Conservation (phyloP, 2,797 vertebrate species). For the Dallia pectoralis region DNA sequence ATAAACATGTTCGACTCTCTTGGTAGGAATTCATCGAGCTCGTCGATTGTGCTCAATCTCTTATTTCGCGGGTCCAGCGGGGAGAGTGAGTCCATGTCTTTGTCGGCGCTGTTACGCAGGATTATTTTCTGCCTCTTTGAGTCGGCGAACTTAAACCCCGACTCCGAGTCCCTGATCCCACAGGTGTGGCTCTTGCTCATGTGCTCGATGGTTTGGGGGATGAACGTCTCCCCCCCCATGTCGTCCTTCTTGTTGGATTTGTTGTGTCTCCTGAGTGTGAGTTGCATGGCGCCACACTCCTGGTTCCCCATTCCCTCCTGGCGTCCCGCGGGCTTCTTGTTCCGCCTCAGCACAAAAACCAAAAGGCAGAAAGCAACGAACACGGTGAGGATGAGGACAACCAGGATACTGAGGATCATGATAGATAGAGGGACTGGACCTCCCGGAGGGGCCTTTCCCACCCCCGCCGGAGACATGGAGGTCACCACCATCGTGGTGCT, state of each 20-base stretch:
- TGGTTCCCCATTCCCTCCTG: slow-evolving; percentile 90
- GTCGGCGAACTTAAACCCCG: slow-evolving; percentile 87
- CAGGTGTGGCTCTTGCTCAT: slow-evolving; percentile 96
- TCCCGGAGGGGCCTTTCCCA: slow-evolving; percentile 89
- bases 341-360: slow-evolving; percentile 92
- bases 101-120: slow-evolving; percentile 85
- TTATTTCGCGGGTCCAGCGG: slow-evolving; percentile 85
- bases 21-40: slow-evolving; percentile 95
- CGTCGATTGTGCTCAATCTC: slow-evolving; percentile 97
- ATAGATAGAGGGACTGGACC: slow-evolving; percentile 96
- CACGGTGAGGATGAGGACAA: slow-evolving; percentile 96
- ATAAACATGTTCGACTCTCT: slow-evolving; percentile 94
- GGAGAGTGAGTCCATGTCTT: slow-evolving; percentile 89
- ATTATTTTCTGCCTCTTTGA: slow-evolving; percentile 91
- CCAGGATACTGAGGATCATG: slow-evolving; percentile 97
- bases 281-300: slow-evolving; percentile 91
- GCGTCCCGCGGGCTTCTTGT: slow-evolving; percentile 89
- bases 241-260: slow-evolving; percentile 89
- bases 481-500: slow-evolving; percentile 79
- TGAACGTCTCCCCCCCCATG: slow-evolving; percentile 89
- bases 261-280: slow-evolving; percentile 88
- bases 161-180: slow-evolving; percentile 90
- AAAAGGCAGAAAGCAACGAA: slow-evolving; percentile 98
- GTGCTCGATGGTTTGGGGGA: slow-evolving; percentile 98
- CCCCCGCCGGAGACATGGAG: slow-evolving; percentile 83